Evolutionary conservation across 2,888 invertebrate species (phyloP).

Genomic region (Abrostola tripartita): DNA sequence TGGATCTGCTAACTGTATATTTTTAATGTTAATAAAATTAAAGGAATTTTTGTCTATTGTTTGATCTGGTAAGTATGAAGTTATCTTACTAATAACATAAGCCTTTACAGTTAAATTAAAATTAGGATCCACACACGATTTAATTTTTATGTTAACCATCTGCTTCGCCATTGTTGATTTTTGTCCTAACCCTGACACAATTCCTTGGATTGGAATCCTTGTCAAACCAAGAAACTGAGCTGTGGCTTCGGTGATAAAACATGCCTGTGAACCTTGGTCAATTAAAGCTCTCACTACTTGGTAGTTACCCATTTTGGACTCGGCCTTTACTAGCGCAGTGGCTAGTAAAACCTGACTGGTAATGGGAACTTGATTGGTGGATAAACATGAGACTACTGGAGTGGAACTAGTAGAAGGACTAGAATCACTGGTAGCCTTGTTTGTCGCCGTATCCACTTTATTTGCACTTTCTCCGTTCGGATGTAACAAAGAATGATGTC

Average conservation of each 20-base stretch:
- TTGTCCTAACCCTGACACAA: conserved; percentile 34
- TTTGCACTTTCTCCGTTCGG: not conserved
- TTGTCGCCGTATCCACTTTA: not conserved
- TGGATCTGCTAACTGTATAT: conserved; percentile 2
- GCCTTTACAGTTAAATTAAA: not conserved
- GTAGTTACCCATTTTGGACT: conserved; percentile 16
- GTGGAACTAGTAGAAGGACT: not conserved
- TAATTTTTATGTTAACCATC: conserved; percentile 34
- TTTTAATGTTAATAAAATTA: not conserved
- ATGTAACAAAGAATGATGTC: conserved; percentile 16
- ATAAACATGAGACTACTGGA: conserved; percentile 4
- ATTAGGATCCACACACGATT: conserved; percentile 16
- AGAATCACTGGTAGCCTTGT: not conserved
- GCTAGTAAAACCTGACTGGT: conserved; percentile 31
- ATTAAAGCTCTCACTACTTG: conserved; percentile 20
- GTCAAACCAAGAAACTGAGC: conserved; percentile 41
- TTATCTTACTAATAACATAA: not conserved
- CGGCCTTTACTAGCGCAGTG: conserved; percentile 41
- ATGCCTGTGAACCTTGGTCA: conserved; percentile 55
- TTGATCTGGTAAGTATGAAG: conserved; percentile 1
- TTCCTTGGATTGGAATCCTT: conserved; percentile 20
- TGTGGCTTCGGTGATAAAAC: conserved; percentile 49
- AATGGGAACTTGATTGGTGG: conserved; percentile 36
- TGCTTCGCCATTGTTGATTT: conserved; percentile 17
- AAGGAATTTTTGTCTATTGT: not conserved